These are phyloP conservation scores for Lasioglossum morio DNA, from an alignment of 2,888 invertebrate genomes.

Conservation along the genomic window DNA sequence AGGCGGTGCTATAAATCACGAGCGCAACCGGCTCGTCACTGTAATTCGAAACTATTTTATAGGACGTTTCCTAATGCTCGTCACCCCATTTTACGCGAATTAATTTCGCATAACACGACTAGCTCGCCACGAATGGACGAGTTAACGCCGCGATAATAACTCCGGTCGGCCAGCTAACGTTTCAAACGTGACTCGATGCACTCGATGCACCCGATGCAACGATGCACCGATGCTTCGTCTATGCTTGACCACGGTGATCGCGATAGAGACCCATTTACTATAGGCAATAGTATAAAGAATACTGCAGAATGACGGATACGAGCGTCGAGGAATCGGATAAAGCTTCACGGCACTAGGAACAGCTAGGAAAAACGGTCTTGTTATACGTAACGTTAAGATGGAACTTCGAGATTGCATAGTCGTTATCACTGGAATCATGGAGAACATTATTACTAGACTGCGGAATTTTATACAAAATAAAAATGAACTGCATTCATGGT, in stretches of 20 bases:
- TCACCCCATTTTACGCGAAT: constrained; percentile 43
- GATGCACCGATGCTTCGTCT: constrained; percentile 40
- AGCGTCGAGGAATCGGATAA: constrained; percentile 21
- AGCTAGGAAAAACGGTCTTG: not conserved
- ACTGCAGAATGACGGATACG: constrained; percentile 43
- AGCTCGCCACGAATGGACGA: constrained; percentile 63
- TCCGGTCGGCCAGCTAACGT: constrained; percentile 55
- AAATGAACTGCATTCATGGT: too few relatives aligned
- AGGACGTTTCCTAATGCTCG: not conserved
- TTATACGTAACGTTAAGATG: not conserved
- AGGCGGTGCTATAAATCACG: constrained; percentile 21
- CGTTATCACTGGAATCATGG: too few relatives aligned
- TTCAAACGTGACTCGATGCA: constrained; percentile 63
- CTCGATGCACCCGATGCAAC: constrained; percentile 40
- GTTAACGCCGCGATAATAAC: constrained; percentile 67
- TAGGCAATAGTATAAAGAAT: constrained; percentile 48
- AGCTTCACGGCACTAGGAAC: constrained; percentile 12
- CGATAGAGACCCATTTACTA: constrained; percentile 55
- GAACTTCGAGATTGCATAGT: too few relatives aligned
- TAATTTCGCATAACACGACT: constrained; percentile 67
- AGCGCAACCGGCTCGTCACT: constrained; percentile 26
- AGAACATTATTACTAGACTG: too few relatives aligned
- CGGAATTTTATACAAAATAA: too few relatives aligned
- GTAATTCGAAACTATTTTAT: constrained; percentile 42
- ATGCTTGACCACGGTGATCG: constrained; percentile 20